Evolutionary conservation across 2,888 invertebrate species (phyloP), one percentile per base, ranked within the genome.

Genomic region (Lumbricus terrestris): DNA sequence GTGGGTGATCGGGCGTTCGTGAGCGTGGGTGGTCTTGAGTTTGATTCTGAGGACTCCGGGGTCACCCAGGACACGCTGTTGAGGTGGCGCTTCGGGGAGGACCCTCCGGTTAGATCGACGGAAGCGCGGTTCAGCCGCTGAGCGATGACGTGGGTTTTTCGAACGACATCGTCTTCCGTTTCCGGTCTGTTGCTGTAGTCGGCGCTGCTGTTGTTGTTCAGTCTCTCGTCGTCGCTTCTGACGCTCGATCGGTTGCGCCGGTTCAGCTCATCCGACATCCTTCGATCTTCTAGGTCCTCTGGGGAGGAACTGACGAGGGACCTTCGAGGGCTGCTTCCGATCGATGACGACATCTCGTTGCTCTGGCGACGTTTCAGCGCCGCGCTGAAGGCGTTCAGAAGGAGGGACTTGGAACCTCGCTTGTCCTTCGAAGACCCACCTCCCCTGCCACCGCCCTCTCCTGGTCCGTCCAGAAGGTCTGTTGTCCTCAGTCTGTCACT

Each of bases 21-120:
- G n/a, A 0, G n/a, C 69, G 69, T 69, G n/a, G 69, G 69, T 69
- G 69, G 13, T 6, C 69, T 69, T 8, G n/a, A n/a, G 69, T 69
- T 16, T n/a, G 29, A 11, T 8, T 69, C 85, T 0, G n/a, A n/a
- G n/a, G 85, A 85, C 16, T 85, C 85, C 1, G 85, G 85, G 37
- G 34, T 85, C 85, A 34, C 35, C 85, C 85, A 85, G 35, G 85
- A 85, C 20, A 85, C 85, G 85, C 85, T 85, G 85, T 85, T 85
- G 85, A 34, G 85, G 35, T 20, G 34, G 35, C 85, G 85, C 35
- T 85, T 85, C 13, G 85, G 85, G 0, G n/a, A n/a, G n/a, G 85
- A 85, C 8, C 35, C 23, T 34, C 85, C 34, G 85, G 85, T 35
- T 35, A 85, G 85, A 33, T 85, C 85, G 85, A 85, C 85, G 35